A percentile compares a stretch with the other conserved stretches of the same genome.
Conservation (phyloP, 2,888 invertebrate genomes). For the Eucera pruinosa region DNA sequence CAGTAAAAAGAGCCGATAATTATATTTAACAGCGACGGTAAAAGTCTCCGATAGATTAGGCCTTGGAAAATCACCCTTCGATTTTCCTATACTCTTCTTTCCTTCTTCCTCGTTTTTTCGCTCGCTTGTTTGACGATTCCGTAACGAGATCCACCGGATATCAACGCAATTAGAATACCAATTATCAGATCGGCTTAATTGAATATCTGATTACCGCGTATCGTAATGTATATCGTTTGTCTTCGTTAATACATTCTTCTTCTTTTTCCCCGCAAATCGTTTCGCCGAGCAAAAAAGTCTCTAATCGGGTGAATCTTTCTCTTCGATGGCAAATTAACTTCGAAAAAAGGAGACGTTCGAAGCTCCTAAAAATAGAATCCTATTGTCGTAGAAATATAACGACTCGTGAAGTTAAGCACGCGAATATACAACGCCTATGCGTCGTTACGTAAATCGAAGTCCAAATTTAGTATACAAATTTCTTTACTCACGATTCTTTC, state of each 20-base stretch:
- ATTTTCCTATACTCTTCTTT: conserved; percentile 10
- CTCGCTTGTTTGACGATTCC: conserved; percentile 26
- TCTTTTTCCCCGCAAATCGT: background rate
- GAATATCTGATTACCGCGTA: conserved; percentile 65
- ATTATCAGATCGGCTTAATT: conserved; percentile 77
- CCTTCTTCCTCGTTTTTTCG: background rate
- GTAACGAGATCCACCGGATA: conserved; percentile 61
- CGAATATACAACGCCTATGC: too few relatives aligned
- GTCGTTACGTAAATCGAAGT: too few relatives aligned
- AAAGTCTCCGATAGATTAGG: conserved; percentile 74
- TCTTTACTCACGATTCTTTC: too few relatives aligned
- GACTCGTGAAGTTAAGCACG: too few relatives aligned
- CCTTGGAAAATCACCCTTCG: conserved; percentile 53
- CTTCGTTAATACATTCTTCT: background rate
- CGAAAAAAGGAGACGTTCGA: too few relatives aligned
- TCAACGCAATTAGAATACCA: conserved; percentile 76
- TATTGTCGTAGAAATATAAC: too few relatives aligned
- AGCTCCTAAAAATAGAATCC: too few relatives aligned
- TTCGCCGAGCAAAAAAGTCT: too few relatives aligned
- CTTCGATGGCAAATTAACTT: too few relatives aligned
- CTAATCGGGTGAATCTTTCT: too few relatives aligned
- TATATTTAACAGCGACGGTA: conserved; percentile 79
- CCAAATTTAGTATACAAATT: too few relatives aligned
- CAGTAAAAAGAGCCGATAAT: conserved; percentile 73
- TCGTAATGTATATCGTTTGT: background rate